Percentiles rank a stretch among this genome's conserved stretches.
Conservation (phyloP, 2,888 invertebrate species). For the Xanthorhoe designata region DNA sequence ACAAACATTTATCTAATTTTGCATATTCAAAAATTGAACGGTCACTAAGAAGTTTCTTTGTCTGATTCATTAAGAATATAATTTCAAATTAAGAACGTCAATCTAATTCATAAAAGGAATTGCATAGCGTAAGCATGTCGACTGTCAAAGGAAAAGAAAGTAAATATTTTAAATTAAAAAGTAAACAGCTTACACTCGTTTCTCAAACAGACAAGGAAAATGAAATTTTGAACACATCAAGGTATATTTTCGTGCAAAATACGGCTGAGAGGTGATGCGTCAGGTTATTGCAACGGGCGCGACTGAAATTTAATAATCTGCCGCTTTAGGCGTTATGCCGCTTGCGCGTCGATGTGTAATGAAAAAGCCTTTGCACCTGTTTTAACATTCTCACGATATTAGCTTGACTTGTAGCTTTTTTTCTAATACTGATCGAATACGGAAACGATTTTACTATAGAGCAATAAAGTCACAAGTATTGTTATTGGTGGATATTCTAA, state of each 20-base stretch:
- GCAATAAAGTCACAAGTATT: too few relatives aligned
- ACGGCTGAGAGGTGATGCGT: constrained; percentile 36
- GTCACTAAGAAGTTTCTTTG: too few relatives aligned
- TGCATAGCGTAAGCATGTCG: too few relatives aligned
- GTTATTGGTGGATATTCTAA: too few relatives aligned
- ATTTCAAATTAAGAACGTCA: too few relatives aligned
- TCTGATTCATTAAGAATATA: too few relatives aligned
- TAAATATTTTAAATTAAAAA: constrained; percentile 1
- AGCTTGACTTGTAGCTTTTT: background rate
- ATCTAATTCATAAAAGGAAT: too few relatives aligned
- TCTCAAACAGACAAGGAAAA: constrained; percentile 6
- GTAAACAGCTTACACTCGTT: background rate
- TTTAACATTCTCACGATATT: constrained; percentile 8
- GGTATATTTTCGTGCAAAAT: constrained; percentile 25
- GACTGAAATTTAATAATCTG: constrained; percentile 59
- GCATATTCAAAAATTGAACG: background rate
- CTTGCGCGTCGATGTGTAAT: constrained; percentile 33
- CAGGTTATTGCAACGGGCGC: constrained; percentile 50
- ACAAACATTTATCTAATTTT: background rate
- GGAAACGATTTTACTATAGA: too few relatives aligned
- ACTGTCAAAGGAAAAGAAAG: background rate
- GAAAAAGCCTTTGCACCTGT: constrained; percentile 37
- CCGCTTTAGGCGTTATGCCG: constrained; percentile 45
- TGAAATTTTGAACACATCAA: constrained; percentile 14
- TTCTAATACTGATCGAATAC: background rate